phyloP scores from a whole-genome alignment of 2,113 vertebrate genomes.

The Fukomys damarensis region DNA sequence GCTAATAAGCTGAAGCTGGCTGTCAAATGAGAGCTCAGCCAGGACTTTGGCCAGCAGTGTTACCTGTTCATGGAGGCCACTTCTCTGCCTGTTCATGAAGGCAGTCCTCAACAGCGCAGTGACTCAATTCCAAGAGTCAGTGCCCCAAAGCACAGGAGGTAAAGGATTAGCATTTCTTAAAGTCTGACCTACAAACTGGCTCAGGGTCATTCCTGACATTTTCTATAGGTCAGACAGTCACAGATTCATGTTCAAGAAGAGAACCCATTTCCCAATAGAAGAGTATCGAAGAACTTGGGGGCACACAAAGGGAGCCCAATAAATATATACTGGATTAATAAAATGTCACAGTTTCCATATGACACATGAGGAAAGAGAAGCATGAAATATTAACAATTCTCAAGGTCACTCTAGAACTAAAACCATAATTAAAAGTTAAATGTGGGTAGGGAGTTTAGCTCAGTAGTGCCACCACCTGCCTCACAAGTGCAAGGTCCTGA shows the following conservation, averaged over 20 bases:
- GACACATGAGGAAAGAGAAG: slow-evolving; percentile 9
- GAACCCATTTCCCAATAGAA: not conserved
- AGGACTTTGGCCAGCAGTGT: not conserved
- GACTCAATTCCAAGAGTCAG: not conserved
- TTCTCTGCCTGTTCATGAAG: not conserved
- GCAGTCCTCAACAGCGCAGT: not conserved
- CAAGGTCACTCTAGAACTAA: not conserved
- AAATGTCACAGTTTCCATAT: not conserved
- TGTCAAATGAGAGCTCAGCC: not conserved
- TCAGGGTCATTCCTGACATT: not conserved
- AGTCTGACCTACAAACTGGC: not conserved
- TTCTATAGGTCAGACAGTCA: not conserved
- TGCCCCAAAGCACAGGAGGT: not conserved
- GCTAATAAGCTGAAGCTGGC: not conserved
- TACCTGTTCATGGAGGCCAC: not conserved
- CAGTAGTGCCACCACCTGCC: no score
- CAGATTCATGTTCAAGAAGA: not conserved
- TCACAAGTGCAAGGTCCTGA: no score
- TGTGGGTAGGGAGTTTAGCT: no score
- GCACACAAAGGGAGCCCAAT: not conserved
- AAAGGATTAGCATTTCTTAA: not conserved
- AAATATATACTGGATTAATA: not conserved
- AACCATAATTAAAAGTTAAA: not conserved
- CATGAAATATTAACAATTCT: not conserved
- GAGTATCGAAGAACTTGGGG: not conserved